Percentiles rank a stretch among this genome's conserved stretches.
Evolutionary conservation across 2,888 invertebrate genomes (phyloP).

Genomic region (Chymomyza caudatula): DNA sequence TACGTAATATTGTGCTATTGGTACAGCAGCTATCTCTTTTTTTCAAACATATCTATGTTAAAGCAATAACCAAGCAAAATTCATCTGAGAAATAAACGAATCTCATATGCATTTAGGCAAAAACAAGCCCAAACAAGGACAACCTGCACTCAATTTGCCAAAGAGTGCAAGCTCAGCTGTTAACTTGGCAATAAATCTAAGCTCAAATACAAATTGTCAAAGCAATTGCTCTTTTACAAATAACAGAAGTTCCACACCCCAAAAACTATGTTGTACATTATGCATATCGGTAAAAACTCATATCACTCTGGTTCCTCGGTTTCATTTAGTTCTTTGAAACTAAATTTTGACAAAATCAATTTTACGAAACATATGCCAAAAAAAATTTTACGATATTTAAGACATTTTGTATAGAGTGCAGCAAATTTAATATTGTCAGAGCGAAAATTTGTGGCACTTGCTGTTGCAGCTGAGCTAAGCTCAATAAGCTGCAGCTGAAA

Average conservation of each 20-base stretch:
- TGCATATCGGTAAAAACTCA: conserved; percentile 59
- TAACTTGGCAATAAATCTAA: background rate
- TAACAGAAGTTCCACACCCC: background rate
- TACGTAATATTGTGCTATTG: too few relatives aligned
- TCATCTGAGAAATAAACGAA: too few relatives aligned
- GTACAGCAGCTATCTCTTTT: too few relatives aligned
- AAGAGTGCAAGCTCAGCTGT: background rate
- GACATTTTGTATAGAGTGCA: conserved; percentile 28
- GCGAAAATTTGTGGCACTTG: background rate
- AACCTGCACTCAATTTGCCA: background rate
- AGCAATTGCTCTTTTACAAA: background rate
- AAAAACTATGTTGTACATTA: conserved; percentile 43
- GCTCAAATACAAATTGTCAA: background rate
- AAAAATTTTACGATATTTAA: conserved; percentile 66
- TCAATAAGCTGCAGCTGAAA: background rate
- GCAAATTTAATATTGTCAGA: conserved; percentile 37
- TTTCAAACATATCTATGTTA: too few relatives aligned
- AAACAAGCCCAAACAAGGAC: background rate
- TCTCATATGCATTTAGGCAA: too few relatives aligned
- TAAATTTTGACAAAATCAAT: background rate
- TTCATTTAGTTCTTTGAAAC: background rate
- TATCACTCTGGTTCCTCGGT: conserved; percentile 36
- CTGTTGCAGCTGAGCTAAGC: conserved; percentile 1
- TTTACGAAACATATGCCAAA: conserved; percentile 7
- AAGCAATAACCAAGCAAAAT: too few relatives aligned